phyloP scores from a whole-genome alignment of 2,888 invertebrate genomes.

The Netelia virgata region DNA sequence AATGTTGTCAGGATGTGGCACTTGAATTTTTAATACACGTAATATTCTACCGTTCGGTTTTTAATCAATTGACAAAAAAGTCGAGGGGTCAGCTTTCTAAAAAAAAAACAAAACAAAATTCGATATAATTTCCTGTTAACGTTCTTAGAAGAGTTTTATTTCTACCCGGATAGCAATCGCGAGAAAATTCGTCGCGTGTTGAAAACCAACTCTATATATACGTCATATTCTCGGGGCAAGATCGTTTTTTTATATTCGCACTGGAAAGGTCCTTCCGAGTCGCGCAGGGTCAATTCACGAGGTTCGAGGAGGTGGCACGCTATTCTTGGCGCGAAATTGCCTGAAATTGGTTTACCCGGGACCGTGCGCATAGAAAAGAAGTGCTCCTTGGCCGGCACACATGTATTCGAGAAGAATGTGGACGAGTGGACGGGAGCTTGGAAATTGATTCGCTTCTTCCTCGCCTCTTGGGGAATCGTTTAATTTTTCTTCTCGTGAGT shows the following conservation, averaged over 20 bases:
- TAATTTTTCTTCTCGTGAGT: conserved; percentile 73
- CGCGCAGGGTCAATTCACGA: conserved; percentile 81
- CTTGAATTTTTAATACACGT: neutral
- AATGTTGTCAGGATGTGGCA: neutral
- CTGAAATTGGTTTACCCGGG: conserved; percentile 85
- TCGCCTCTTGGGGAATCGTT: conserved; percentile 75
- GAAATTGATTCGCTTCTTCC: conserved; percentile 82
- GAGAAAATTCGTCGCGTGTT: conserved; percentile 7
- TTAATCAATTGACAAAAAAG: neutral
- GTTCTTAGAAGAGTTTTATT: conserved; percentile 1
- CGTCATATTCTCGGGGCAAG: conserved; percentile 18
- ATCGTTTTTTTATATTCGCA: conserved; percentile 70
- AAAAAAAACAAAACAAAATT: neutral
- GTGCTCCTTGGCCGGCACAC: conserved; percentile 48
- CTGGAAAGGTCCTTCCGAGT: conserved; percentile 81
- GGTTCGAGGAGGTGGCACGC: conserved; percentile 82
- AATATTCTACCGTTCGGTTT: too few relatives aligned
- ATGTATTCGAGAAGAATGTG: conserved; percentile 28
- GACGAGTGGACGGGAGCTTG: conserved; percentile 68
- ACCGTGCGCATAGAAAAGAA: conserved; percentile 74
- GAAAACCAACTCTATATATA: neutral
- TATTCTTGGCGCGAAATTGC: conserved; percentile 85
- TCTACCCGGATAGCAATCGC: neutral
- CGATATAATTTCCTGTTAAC: neutral
- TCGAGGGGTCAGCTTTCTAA: neutral